Percentiles rank a stretch among this genome's conserved stretches.
Conservation (phyloP, 2,888 invertebrate genomes). For the Drosophila anomalata region DNA sequence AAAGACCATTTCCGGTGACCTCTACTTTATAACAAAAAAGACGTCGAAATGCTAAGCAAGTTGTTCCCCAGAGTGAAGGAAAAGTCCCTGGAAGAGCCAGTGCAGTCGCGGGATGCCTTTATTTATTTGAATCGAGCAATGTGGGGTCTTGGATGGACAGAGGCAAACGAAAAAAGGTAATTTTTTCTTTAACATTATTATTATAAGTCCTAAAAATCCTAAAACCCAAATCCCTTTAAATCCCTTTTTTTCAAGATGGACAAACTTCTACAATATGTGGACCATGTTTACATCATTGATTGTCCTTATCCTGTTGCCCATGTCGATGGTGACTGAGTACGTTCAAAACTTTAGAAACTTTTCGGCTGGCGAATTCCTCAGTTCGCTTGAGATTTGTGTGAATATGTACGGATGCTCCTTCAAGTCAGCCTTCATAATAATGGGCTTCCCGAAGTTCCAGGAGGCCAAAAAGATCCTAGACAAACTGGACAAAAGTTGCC, state of each 20-base stretch:
- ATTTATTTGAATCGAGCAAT: conserved; percentile 39
- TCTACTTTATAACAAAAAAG: too few species aligned
- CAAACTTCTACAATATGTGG: conserved; percentile 23
- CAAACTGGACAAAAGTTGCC: conserved; percentile 43
- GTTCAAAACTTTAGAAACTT: conserved; percentile 2
- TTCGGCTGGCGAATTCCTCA: conserved; percentile 4
- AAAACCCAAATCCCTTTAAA: not conserved
- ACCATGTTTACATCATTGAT: not conserved
- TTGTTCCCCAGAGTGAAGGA: conserved; percentile 7
- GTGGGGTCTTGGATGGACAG: conserved; percentile 6
- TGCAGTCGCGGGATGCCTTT: conserved; percentile 48
- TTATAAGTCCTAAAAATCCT: too few species aligned
- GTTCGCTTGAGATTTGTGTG: conserved; percentile 53
- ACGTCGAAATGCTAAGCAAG: conserved; percentile 8
- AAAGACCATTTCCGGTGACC: too few species aligned
- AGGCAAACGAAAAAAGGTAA: not conserved
- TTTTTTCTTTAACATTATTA: too few species aligned
- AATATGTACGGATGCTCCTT: conserved; percentile 44
- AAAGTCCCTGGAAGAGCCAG: not conserved
- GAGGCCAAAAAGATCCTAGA: conserved; percentile 44
- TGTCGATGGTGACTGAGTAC: conserved; percentile 40
- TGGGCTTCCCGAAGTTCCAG: conserved; percentile 26
- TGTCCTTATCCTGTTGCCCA: conserved; percentile 32
- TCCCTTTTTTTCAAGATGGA: too few species aligned
- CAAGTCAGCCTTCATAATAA: conserved; percentile 35